phyloP scores from a whole-genome alignment of 2,797 vertebrate species.

The Protonibea diacanthus region DNA sequence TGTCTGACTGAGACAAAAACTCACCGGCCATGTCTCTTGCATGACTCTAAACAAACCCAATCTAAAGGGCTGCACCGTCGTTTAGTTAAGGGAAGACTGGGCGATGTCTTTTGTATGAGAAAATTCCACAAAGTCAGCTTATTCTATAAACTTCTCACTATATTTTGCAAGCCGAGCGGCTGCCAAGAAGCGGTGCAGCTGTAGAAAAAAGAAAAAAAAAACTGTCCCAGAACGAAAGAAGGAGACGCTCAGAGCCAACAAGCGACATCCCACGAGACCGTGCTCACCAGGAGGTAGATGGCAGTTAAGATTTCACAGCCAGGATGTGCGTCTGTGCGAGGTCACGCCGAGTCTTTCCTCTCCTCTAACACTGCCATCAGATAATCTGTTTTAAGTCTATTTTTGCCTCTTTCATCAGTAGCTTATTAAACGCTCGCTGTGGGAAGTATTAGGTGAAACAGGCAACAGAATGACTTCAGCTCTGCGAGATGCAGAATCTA shows the following conservation, averaged over 20 bases:
- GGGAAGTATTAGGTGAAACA: slow-evolving; percentile 31
- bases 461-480: slow-evolving; percentile 21
- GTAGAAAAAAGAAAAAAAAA: slow-evolving; percentile 28
- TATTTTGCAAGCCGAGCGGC: slow-evolving; percentile 35
- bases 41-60: neutral
- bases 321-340: slow-evolving; percentile 14
- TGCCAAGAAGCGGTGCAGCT: slow-evolving; percentile 41
- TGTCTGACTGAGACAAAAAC: neutral
- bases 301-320: slow-evolving; percentile 35
- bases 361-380: slow-evolving; percentile 29
- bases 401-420: slow-evolving; percentile 46
- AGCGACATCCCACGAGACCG: slow-evolving; percentile 34
- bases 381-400: slow-evolving; percentile 58
- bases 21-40: neutral
- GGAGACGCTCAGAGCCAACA: slow-evolving; percentile 37
- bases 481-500: slow-evolving; percentile 18
- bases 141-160: slow-evolving; percentile 38
- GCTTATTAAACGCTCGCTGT: slow-evolving; percentile 41
- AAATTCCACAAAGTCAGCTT: slow-evolving; percentile 38
- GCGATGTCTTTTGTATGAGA: neutral
- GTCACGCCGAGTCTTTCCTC: slow-evolving; percentile 5
- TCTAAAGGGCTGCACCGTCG: neutral
- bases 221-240: slow-evolving; percentile 36
- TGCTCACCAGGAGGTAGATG: slow-evolving; percentile 34
- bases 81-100: slow-evolving; percentile 1